Base-by-base conservation (phyloP, 2,113 vertebrate species). In the Mesocricetus auratus region DNA sequence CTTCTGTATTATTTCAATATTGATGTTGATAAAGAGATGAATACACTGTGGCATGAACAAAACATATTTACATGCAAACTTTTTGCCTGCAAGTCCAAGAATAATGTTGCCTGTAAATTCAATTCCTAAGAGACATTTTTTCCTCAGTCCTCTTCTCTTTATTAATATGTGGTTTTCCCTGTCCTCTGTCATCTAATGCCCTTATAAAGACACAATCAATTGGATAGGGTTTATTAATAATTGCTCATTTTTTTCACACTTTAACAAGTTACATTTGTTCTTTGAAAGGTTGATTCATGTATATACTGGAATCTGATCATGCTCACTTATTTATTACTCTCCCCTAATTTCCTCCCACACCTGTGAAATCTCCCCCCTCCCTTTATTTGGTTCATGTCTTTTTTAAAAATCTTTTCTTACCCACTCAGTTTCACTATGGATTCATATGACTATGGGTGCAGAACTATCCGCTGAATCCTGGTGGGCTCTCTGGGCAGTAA, bases 321-420 rank as follows among this genome's bases (percentile, higher is more conserved):
- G 8, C 33, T 58, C 9, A 58, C 11, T n/a, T n/a, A n/a, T n/a
- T 15, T n/a, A 58, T 39, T 31, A 0, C 16, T 58, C 19, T 58
- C 36, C 39, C 21, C 11, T 58, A n/a, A 11, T 58, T 81, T n/a
- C 53, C 3, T 7, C 78, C 47, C 7, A 58, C 21, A 19, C 2
- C 0, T 7, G 1, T 81, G 19, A 81, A n/a, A 13, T 24, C 2
- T 13, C 36, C 19, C 11, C 26, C 5, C 19, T 58, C 19, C 2
- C 21, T 0, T 81, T n/a, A 17, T n/a, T 12, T 22, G 2, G 33
- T 58, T 58, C 50, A 58, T 58, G 9, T 33, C 3, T 50, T 50
- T 50, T 17, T 10, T 9, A 0, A 10, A 16, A 33, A 33, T 50
- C 8, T 56, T 56, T 56, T 81, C 10, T n/a, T 36, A 58, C 9